Conservation (phyloP, 2,113 vertebrate species). For the Onychorhynchus coronatus region DNA sequence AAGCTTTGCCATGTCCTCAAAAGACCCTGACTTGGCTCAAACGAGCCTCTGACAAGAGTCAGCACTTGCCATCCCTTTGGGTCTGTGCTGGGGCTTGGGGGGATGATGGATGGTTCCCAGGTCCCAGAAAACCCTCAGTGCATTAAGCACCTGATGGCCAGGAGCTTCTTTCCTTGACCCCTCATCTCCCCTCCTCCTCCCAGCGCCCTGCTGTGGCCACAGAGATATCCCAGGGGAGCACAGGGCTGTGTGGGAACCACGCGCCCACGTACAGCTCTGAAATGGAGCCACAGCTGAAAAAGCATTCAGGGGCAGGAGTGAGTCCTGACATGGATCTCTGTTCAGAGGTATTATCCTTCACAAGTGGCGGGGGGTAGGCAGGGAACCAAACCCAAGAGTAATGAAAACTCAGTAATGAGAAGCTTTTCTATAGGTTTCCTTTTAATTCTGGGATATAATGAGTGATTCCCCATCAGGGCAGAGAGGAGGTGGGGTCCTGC, state of each 20-base stretch:
- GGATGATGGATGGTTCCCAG: background rate
- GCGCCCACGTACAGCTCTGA: background rate
- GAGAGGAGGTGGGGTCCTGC: background rate
- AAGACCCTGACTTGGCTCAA: background rate
- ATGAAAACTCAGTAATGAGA: background rate
- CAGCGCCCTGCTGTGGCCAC: background rate
- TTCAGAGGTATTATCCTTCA: background rate
- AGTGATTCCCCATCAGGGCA: background rate
- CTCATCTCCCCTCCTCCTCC: background rate
- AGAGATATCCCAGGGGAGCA: background rate
- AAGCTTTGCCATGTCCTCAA: background rate
- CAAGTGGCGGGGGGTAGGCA: fast-evolving
- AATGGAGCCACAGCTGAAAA: background rate
- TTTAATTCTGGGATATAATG: background rate
- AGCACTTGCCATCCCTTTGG: fast-evolving
- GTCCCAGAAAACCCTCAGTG: background rate
- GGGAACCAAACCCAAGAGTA: background rate
- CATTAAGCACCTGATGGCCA: background rate
- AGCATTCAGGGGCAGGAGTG: background rate
- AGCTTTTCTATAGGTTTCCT: background rate
- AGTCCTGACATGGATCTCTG: background rate
- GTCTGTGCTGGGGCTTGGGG: background rate
- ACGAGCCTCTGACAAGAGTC: background rate
- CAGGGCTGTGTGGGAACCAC: background rate
- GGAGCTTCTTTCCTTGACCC: background rate